Conservation (phyloP, 2,888 invertebrate genomes). For the Charanyca ferruginea region DNA sequence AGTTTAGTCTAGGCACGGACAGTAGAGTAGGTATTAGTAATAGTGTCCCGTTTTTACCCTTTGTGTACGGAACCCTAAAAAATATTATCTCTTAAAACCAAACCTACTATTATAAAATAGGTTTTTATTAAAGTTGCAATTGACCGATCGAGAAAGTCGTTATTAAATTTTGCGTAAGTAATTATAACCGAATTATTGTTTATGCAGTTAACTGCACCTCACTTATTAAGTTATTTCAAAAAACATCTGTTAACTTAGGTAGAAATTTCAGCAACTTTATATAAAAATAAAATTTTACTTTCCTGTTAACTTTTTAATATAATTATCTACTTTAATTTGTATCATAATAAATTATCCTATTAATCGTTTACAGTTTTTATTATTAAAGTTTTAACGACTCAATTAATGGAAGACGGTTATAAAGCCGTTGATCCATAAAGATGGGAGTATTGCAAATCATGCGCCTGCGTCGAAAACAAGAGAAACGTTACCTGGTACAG, state of each 20-base stretch:
- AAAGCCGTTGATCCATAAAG: slow-evolving; percentile 41
- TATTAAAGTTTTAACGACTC: slow-evolving; percentile 51
- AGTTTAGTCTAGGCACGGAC: too few relatives aligned
- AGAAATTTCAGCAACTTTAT: background rate
- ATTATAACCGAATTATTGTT: too few relatives aligned
- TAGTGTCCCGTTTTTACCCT: too few relatives aligned
- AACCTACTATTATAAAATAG: too few relatives aligned
- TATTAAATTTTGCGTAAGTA: too few relatives aligned
- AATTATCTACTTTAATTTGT: slow-evolving; percentile 34
- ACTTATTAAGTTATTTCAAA: slow-evolving; percentile 14
- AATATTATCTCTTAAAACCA: too few relatives aligned
- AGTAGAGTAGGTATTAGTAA: too few relatives aligned
- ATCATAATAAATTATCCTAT: slow-evolving; percentile 33
- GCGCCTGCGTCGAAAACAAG: slow-evolving; percentile 49
- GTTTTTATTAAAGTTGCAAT: too few relatives aligned
- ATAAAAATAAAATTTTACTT: background rate
- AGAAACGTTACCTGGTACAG: slow-evolving; percentile 60
- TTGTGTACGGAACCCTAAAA: too few relatives aligned
- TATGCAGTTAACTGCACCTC: too few relatives aligned
- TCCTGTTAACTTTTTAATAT: slow-evolving; percentile 24
- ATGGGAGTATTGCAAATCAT: slow-evolving; percentile 66
- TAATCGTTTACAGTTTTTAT: slow-evolving; percentile 26
- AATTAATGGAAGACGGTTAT: slow-evolving; percentile 58
- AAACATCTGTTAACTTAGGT: slow-evolving; percentile 16
- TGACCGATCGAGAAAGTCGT: too few relatives aligned